A percentile compares a stretch with the other conserved stretches of the same genome.
Evolutionary conservation across 2,888 invertebrate genomes (phyloP).

Genomic region (Cheilosia variabilis): DNA sequence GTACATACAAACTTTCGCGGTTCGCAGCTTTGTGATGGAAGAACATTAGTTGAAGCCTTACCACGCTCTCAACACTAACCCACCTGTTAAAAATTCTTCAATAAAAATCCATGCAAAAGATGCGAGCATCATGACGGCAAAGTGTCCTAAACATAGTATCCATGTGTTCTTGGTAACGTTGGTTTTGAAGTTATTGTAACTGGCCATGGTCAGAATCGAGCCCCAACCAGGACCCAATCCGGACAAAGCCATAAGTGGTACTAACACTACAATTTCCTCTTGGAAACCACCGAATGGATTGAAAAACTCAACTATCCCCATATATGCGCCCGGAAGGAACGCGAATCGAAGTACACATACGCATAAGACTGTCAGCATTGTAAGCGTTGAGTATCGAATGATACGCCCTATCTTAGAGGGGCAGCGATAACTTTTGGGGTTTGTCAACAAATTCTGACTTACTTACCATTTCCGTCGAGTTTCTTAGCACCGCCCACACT

Average conservation of each 20-base stretch:
- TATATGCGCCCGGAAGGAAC: constrained; percentile 40
- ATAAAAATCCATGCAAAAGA: constrained; percentile 82
- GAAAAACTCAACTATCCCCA: not conserved
- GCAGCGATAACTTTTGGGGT: not conserved
- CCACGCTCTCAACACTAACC: not conserved
- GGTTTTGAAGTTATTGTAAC: constrained; percentile 86
- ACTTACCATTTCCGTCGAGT: constrained; percentile 38
- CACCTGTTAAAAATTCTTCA: constrained; percentile 77
- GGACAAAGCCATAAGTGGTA: constrained; percentile 21
- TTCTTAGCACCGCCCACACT: constrained; percentile 18
- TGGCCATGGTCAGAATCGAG: constrained; percentile 62
- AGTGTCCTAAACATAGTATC: constrained; percentile 79
- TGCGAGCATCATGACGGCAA: constrained; percentile 82
- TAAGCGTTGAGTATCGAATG: constrained; percentile 79
- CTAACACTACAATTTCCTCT: not conserved
- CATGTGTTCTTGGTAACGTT: constrained; percentile 85
- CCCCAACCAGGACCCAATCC: constrained; percentile 72
- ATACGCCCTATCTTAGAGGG: constrained; percentile 79
- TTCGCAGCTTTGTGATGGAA: not conserved
- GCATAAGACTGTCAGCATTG: constrained; percentile 77
- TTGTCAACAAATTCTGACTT: not conserved
- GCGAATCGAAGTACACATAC: constrained; percentile 72
- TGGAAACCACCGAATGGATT: not conserved
- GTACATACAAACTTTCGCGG: not conserved
- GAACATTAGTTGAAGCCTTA: constrained; percentile 28